A percentile compares a stretch with the other conserved stretches of the same genome.
These are phyloP conservation scores for Pedicia rivosa DNA, from an alignment of 2,888 invertebrate species.

Conservation along the genomic window DNA sequence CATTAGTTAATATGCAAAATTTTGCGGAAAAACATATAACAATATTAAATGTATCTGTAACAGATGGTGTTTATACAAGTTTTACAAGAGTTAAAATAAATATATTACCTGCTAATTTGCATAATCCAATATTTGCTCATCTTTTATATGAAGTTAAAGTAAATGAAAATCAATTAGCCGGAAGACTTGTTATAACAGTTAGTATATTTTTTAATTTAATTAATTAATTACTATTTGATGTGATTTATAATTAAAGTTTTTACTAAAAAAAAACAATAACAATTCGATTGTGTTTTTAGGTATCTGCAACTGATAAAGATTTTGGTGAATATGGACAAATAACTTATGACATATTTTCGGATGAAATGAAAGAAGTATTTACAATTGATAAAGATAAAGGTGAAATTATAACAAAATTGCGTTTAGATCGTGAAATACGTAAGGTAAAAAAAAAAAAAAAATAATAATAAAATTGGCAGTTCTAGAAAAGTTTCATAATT, in stretches of 20 bases:
- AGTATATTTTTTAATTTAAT: conserved; percentile 11
- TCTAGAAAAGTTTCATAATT: too few species aligned
- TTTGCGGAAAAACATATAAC: conserved; percentile 46
- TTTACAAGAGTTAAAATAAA: conserved; percentile 70
- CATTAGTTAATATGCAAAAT: conserved; percentile 57
- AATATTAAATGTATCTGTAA: conserved; percentile 80
- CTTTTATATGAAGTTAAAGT: conserved; percentile 63
- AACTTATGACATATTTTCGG: conserved; percentile 64
- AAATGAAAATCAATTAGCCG: conserved; percentile 63
- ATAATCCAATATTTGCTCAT: conserved; percentile 64
- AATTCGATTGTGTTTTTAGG: conserved; percentile 23
- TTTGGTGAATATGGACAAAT: conserved; percentile 59
- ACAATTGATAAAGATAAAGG: conserved; percentile 55
- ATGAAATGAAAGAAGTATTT: conserved; percentile 53
- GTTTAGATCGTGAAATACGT: conserved; percentile 58
- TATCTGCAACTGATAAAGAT: conserved; percentile 70
- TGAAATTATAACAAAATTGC: conserved; percentile 47
- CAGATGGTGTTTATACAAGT: conserved; percentile 88
- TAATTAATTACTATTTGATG: conserved; percentile 1
- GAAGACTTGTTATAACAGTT: conserved; percentile 55
- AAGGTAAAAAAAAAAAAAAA: conserved; percentile 18
- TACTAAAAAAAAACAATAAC: conserved; percentile 5
- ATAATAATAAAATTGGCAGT: too few species aligned
- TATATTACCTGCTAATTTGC: conserved; percentile 59
- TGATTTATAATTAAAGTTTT: conserved; percentile 1